Conservation (phyloP, 1,140 invertebrate species). For the Drosophila pachea region DNA sequence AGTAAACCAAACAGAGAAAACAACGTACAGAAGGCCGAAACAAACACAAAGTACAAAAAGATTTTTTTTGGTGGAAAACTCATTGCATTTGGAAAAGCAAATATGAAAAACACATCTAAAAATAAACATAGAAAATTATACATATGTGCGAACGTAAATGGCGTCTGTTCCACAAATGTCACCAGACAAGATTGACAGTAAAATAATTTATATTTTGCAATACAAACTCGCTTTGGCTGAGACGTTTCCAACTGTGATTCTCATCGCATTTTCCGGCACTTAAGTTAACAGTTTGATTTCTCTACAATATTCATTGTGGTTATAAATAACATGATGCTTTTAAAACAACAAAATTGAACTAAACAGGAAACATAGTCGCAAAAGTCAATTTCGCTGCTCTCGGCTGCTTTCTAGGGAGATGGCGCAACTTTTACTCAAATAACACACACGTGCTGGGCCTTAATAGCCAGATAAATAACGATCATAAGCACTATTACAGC, state of each 20-base stretch:
- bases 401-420: background rate
- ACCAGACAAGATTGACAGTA: background rate
- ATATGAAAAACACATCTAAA: slow-evolving; percentile 50
- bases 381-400: slow-evolving; percentile 5
- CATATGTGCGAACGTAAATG: background rate
- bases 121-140: slow-evolving; percentile 32
- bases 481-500: background rate
- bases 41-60: slow-evolving; percentile 55
- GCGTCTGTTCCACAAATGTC: slow-evolving; percentile 6
- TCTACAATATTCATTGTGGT: slow-evolving; percentile 9
- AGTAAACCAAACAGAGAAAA: slow-evolving; percentile 58
- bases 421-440: slow-evolving; percentile 17
- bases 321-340: slow-evolving; percentile 26
- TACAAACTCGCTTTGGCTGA: background rate
- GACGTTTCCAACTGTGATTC: slow-evolving; percentile 2
- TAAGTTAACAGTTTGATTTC: slow-evolving; percentile 9
- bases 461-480: slow-evolving; percentile 11
- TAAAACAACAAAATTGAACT: slow-evolving; percentile 1
- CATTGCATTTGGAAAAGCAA: slow-evolving; percentile 34
- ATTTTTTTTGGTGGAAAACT: slow-evolving; percentile 30
- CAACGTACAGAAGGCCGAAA: slow-evolving; percentile 50
- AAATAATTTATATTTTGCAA: slow-evolving; percentile 1
- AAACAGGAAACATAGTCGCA: slow-evolving; percentile 4
- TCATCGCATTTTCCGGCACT: slow-evolving; percentile 24
- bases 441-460: slow-evolving; percentile 13